Conservation (phyloP, 2,888 invertebrate species). For the Altica lythri region DNA sequence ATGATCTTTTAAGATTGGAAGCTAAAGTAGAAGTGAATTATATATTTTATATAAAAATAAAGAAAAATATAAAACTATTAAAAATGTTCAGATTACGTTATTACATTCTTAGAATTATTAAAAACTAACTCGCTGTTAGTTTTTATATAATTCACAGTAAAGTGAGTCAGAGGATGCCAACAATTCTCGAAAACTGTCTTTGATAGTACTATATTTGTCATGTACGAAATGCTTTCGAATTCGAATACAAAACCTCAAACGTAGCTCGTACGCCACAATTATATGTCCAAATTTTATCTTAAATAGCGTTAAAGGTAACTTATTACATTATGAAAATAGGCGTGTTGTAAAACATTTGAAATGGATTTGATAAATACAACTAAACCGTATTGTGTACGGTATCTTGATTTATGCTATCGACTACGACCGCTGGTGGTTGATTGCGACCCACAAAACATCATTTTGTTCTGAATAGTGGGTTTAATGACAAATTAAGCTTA, state of each 20-base stretch:
- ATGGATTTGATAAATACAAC: slow-evolving; percentile 12
- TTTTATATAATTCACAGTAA: too few relatives aligned
- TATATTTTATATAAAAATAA: too few relatives aligned
- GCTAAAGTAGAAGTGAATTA: too few relatives aligned
- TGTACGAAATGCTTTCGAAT: too few relatives aligned
- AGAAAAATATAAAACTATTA: too few relatives aligned
- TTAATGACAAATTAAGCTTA: background rate
- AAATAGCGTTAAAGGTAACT: background rate
- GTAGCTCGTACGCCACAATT: background rate
- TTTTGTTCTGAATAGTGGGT: slow-evolving; percentile 1
- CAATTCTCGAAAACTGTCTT: too few relatives aligned
- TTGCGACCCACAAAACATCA: slow-evolving; percentile 12
- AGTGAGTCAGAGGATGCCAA: too few relatives aligned
- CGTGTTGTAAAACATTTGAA: slow-evolving; percentile 3
- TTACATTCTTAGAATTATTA: too few relatives aligned
- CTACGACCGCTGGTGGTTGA: slow-evolving; percentile 1
- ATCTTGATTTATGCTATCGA: slow-evolving; percentile 3
- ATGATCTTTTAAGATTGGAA: too few relatives aligned
- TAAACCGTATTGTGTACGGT: slow-evolving; percentile 4
- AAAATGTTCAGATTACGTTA: too few relatives aligned
- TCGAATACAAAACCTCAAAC: background rate
- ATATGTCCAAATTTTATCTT: background rate
- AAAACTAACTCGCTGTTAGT: too few relatives aligned
- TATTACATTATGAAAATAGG: slow-evolving; percentile 3
- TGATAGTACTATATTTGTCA: too few relatives aligned